Evolutionary conservation across 2,888 invertebrate species (phyloP), one percentile per base, ranked within the genome.

Genomic region (Euzophera pinguis): DNA sequence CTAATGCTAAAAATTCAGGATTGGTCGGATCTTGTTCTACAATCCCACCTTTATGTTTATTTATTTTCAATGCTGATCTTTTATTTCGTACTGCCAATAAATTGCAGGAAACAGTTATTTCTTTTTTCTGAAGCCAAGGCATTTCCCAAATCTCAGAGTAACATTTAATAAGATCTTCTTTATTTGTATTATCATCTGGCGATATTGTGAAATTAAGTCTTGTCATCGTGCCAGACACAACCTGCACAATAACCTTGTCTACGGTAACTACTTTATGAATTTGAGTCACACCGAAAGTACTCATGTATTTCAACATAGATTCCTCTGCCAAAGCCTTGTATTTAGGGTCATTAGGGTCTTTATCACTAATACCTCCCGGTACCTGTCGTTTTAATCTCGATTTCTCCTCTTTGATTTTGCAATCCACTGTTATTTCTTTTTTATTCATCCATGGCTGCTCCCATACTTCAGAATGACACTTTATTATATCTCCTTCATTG

Each of bases 401-500:
- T 41, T 54, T 35, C 9, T 53, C 9, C 3, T 34, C 43, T 16
- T 51, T 37, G 16, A 55, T 50, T 8, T 60, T 39, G 41, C 73
- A 73, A 1, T 47, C 48, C 0, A 69, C 69, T 2, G 56, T 47
- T n/a, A 71, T 63, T 45, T 91, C 73, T 58, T 78, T 77, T 0
- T 77, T 79, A 0, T 70, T 58, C 12, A 91, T 37, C 94, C 93
- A 94, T 0, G 89, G 78, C 50, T 81, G 84, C 16, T 92, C 90
- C 93, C 92, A 93, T 35, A 93, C 81, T 29, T 74, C 61, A 17
- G 92, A 79, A 27, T 76, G 55, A 59, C 92, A 93, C 13, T 49
- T 55, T 3, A 65, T 57, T 3, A 50, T 41, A 85, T 63, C 58
- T 82, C 47, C 38, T 8, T 47, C 29, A 10, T 13, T 12, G 0